Evolutionary conservation across 1,140 invertebrate species (phyloP), one percentile per base, ranked within the genome.

Genomic region (Ptiloglossa arizonensis): DNA sequence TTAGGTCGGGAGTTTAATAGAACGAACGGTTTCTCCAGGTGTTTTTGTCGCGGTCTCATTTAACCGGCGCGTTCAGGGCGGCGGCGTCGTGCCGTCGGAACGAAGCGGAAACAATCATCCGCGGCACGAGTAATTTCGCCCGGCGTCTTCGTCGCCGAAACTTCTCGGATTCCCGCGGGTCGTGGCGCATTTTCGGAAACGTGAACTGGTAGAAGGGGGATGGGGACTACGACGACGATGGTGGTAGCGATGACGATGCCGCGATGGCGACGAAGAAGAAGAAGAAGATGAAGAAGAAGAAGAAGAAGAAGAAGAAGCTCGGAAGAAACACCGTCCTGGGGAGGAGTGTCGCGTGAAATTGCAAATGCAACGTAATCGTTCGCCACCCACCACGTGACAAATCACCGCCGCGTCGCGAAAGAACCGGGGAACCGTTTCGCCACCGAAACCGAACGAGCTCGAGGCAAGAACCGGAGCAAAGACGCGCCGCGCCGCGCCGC

Each of bases 321-420:
- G 19, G 29, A 32, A 22, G 64, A 59, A 56, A 52, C 24, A 27
- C 54, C 46, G 75, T 71, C 46, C 27, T n/a, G 32, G 22, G 69
- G 79, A 79, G 83, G 76, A 59, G 70, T 17, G 73, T 75, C 86
- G 88, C 90, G 90, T 91, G 90, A 91, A 91, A 91, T 91, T 87
- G 89, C 86, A 92, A 92, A 92, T 92, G 88, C 89, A 91, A 89
- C 85, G 88, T 90, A 92, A 92, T 91, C 87, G 86, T 85, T 87
- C 84, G 89, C 89, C 90, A 91, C 89, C 91, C 90, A 92, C 87
- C 86, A 91, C 89, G 90, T 92, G 89, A 90, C 89, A 91, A 92
- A 92, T 92, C 89, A 91, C 85, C 77, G 60, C 69, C 87, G 85
- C 78, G 82, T 76, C 80, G 86, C 81, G 81, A 90, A 90, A 89